Base-by-base conservation (phyloP, 53 echinoderm and acorn worm species). In the Temnopleurus reevesii region DNA sequence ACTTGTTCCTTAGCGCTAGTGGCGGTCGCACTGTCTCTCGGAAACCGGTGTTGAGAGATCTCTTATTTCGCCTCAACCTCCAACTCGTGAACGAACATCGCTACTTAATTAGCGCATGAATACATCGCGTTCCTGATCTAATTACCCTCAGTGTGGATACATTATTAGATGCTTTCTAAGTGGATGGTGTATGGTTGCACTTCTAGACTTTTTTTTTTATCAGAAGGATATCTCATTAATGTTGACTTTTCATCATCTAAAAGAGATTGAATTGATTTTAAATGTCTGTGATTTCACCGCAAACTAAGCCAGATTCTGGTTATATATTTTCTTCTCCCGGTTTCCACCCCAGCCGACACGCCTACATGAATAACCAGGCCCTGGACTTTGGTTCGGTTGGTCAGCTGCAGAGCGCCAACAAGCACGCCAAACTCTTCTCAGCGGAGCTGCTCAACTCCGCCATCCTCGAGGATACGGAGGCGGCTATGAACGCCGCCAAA, bases 391-490 rank as follows among this genome's bases (percentile, higher is more conserved):
- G 71, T 18, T 26, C 59, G 4, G 31, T 87, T 30, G 88, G 88
- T 29, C 66, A 47, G 66, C 88, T 66, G 5, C 88, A 18, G 31
- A 65, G 49, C 88, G 83, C 83, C 83, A 71, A 29, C 88, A 87
- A 87, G 24, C 88, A 87, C 71, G 26, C 49, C 8, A 87, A 87
- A 47, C 65, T 66, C 53, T 87, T 87, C 71, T 66, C 88, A 9
- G 65, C 46, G 45, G 88, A 87, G 18, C 71, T 87, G 0, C 88
- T 87, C 51, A 34, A 71, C 65, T 66, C 88, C 46, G 65, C 88
- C 49, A 89, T 93, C 66, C 94, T 99, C 91, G 99, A 99, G 76
- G 96, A 96, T 59, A 96, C 99, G 18, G 96, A 95, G 53, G 90
- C 93, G 12, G 93, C 92, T 31, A 93, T 99, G 93, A 99, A 99